phyloP scores from a whole-genome alignment of 2,888 invertebrate species.

The Deroplatys truncata region DNA sequence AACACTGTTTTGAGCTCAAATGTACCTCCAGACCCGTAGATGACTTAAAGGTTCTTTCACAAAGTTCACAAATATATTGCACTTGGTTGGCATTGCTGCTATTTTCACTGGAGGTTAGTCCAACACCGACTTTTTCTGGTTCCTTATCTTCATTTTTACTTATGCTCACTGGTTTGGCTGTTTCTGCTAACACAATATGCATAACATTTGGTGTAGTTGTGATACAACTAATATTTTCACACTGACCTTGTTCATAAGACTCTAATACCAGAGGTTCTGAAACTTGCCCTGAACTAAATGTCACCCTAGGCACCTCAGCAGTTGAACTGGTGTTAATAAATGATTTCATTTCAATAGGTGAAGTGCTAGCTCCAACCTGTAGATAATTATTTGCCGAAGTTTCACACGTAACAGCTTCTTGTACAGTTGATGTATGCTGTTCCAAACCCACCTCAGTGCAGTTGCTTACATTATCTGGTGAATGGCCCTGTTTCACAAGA shows the following conservation, averaged over 20 bases:
- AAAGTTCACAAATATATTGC: constrained; percentile 23
- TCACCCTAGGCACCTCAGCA: not conserved
- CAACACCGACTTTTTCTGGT: not conserved
- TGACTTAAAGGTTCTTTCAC: constrained; percentile 22
- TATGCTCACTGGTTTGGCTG: not conserved
- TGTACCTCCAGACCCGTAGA: constrained; percentile 16
- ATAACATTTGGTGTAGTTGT: constrained; percentile 2
- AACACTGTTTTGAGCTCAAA: constrained; percentile 16
- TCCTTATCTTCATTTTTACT: not conserved
- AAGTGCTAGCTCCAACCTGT: not conserved
- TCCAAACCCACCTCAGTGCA: not conserved
- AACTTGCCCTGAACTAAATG: not conserved
- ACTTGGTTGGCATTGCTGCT: not conserved
- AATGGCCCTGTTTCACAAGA: not conserved
- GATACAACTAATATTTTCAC: not conserved
- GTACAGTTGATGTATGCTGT: not conserved
- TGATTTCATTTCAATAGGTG: constrained; percentile 1
- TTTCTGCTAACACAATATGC: constrained; percentile 20
- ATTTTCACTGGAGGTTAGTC: not conserved
- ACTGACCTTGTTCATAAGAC: not conserved
- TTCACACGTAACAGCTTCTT: not conserved
- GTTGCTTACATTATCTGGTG: not conserved
- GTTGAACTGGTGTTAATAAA: not conserved
- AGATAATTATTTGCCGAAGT: not conserved
- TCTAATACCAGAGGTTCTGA: constrained; percentile 1